Evolutionary conservation across 2,888 invertebrate species (phyloP), one percentile per base, ranked within the genome.

Genomic region (Agrotis clavis): DNA sequence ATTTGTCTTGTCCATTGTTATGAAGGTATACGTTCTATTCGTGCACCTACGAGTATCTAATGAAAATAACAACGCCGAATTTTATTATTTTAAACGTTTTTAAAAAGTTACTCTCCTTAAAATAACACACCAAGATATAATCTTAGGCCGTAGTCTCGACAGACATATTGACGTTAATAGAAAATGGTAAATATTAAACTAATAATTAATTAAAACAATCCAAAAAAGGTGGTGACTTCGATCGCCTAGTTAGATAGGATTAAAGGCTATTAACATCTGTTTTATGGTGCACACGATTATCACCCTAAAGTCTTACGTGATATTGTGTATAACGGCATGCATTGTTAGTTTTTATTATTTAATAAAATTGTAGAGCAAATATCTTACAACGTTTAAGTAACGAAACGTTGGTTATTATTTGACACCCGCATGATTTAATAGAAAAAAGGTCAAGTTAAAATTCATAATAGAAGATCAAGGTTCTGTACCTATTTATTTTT

Each of bases 151-250:
- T 25, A 59, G 62, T 73, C 56, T 66, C 16, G 62, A 67, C 67
- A 69, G 71, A 81, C 72, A 78, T 73, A 82, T 62, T 79, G 81
- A 85, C 81, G 72, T 79, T 81, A 81, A 83, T 81, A 74, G 72
- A 73, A 85, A 73, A 77, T 73, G 41, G 75, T 79, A 75, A 81
- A 81, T 76, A 86, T 82, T 80, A 75, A 81, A 83, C 80, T 83
- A 82, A 85, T 84, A 84, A 84, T 85, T 87, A 84, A 87, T 86
- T 84, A 82, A 74, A 69, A 74, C 86, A 84, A 84, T 86, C 77
- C 85, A 73, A 82, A 84, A 85, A 81, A 87, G 84, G 86, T 87
- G 86, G 81, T 83, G 87, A 86, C 86, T 85, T 79, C 74, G 87
- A 86, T 87, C 83, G 83, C 80, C 81, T 67, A 76, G 67, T 78